Evolutionary conservation across 2,888 invertebrate species (phyloP).

Genomic region (Caenorhabditis plicata): DNA sequence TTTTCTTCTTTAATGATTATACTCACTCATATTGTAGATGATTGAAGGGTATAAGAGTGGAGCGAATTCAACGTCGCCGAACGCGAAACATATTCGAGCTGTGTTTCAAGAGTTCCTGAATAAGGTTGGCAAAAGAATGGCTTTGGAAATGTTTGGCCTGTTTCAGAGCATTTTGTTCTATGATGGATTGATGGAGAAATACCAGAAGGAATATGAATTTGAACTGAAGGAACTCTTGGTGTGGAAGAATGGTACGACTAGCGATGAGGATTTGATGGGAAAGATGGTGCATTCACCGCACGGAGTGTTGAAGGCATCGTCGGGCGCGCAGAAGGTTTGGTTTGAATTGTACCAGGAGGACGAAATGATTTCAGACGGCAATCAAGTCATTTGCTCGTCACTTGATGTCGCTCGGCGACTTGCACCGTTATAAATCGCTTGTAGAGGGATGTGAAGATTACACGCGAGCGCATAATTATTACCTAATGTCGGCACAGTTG

Average conservation of each 20-base stretch:
- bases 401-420: conserved; percentile 85
- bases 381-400: conserved; percentile 79
- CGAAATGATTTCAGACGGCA: conserved; percentile 18
- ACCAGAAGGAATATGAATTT: conserved; percentile 78
- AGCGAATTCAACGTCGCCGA: conserved; percentile 10
- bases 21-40: not conserved
- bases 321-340: conserved; percentile 3
- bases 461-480: conserved; percentile 71
- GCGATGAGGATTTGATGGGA: conserved; percentile 1
- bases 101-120: conserved; percentile 2
- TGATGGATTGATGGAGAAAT: conserved; percentile 75
- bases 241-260: conserved; percentile 10
- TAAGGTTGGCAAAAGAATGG: not conserved
- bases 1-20: not conserved
- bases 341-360: not conserved
- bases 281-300: not conserved
- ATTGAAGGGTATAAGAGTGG: not conserved
- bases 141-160: not conserved
- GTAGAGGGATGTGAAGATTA: conserved; percentile 76
- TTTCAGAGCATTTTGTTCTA: conserved; percentile 71
- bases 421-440: conserved; percentile 86
- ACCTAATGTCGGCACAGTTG: conserved; percentile 87
- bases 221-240: conserved; percentile 68
- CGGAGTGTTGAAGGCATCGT: conserved; percentile 7
- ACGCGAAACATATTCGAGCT: conserved; percentile 12